phyloP scores from a whole-genome alignment of 2,888 invertebrate species.

The Stenoptilia bipunctidactyla region DNA sequence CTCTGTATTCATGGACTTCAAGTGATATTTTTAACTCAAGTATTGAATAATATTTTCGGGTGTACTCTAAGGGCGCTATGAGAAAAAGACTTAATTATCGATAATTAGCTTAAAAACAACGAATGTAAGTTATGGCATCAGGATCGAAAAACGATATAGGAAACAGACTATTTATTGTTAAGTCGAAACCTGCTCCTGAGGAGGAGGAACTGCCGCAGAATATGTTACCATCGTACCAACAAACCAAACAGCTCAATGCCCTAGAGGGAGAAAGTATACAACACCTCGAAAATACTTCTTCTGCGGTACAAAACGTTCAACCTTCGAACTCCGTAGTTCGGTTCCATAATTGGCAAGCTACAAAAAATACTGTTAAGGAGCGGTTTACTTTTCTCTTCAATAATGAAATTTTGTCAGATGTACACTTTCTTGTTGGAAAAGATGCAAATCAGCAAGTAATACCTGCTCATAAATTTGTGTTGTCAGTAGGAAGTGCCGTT shows the following conservation, averaged over 20 bases:
- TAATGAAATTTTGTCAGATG: slow-evolving; percentile 72
- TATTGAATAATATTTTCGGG: too few relatives aligned
- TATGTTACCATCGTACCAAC: slow-evolving; percentile 64
- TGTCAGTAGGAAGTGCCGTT: slow-evolving; percentile 86
- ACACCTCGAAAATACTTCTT: slow-evolving; percentile 37
- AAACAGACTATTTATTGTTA: slow-evolving; percentile 45
- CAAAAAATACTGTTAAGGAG: slow-evolving; percentile 81
- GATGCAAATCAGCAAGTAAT: slow-evolving; percentile 77
- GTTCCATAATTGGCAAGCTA: slow-evolving; percentile 79
- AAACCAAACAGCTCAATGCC: slow-evolving; percentile 20
- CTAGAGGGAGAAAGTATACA: slow-evolving; percentile 33
- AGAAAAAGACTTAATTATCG: too few relatives aligned
- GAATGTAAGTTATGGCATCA: slow-evolving; percentile 39
- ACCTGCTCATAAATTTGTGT: slow-evolving; percentile 84
- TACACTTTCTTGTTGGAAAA: slow-evolving; percentile 84
- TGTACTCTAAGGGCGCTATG: too few relatives aligned
- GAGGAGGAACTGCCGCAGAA: slow-evolving; percentile 61
- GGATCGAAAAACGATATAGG: slow-evolving; percentile 55
- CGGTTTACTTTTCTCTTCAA: slow-evolving; percentile 75
- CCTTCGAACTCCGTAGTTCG: slow-evolving; percentile 54
- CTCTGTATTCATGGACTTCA: too few relatives aligned
- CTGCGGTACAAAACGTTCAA: slow-evolving; percentile 46
- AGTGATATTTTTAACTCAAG: too few relatives aligned
- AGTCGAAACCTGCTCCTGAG: slow-evolving; percentile 40
- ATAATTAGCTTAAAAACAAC: neutral